Percentiles rank a stretch among this genome's conserved stretches.
These are phyloP conservation scores for Pseudorectes ferrugineus DNA, from an alignment of 2,113 vertebrate genomes.

Conservation along the genomic window DNA sequence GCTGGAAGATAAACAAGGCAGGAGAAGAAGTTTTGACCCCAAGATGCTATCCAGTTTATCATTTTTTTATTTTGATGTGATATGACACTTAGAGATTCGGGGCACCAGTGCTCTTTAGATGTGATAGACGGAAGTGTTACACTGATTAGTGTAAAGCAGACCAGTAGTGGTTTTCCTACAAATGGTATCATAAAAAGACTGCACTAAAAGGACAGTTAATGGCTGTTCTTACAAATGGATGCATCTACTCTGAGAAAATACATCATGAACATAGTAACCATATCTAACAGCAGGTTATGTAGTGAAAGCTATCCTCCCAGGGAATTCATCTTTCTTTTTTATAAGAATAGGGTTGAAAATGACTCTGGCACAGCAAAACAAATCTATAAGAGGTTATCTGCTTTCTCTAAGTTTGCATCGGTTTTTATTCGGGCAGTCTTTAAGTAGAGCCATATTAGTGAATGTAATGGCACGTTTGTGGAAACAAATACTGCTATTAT, in stretches of 20 bases:
- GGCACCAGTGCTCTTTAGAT: not conserved
- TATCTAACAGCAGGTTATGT: constrained; percentile 21
- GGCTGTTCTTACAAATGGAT: constrained; percentile 13
- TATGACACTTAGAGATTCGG: not conserved
- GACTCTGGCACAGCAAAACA: not conserved
- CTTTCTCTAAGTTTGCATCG: not conserved
- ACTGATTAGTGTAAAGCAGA: not conserved
- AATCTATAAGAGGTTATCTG: not conserved
- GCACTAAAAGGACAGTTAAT: not conserved
- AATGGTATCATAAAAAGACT: not conserved
- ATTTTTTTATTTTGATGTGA: not conserved
- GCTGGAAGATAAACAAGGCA: not conserved
- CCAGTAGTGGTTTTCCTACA: not conserved
- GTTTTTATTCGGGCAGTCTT: not conserved
- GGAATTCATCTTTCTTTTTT: not conserved
- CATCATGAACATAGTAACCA: not conserved
- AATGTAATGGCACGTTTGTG: constrained; percentile 33
- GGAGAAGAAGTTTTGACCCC: not conserved
- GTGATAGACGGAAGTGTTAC: not conserved
- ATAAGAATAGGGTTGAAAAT: constrained; percentile 13
- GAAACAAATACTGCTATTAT: constrained; percentile 60
- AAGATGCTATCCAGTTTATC: not conserved
- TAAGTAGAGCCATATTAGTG: constrained; percentile 17
- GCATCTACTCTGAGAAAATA: not conserved
- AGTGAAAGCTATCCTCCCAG: not conserved